Evolutionary conservation across 2,113 vertebrate species (phyloP).

Genomic region (Deroptyus accipitrinus): DNA sequence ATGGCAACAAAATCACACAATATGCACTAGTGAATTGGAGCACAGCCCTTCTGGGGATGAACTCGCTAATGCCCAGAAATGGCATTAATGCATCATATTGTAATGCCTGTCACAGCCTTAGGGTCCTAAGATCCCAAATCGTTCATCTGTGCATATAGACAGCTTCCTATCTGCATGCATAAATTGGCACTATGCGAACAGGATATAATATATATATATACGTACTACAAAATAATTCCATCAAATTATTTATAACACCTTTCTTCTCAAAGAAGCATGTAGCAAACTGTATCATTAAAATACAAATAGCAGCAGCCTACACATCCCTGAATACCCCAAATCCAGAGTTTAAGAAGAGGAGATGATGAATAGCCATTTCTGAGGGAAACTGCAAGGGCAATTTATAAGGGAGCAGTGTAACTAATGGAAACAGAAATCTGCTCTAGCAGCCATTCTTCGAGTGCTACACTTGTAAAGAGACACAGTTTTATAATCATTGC

Average conservation of each 20-base stretch:
- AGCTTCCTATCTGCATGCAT: background rate
- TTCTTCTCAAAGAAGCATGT: background rate
- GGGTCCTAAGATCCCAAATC: background rate
- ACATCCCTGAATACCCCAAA: background rate
- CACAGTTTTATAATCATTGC: background rate
- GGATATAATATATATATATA: background rate
- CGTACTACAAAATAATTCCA: background rate
- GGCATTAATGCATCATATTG: background rate
- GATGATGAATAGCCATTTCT: background rate
- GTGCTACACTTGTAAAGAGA: background rate
- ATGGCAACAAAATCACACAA: slow-evolving; percentile 2
- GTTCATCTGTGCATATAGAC: background rate
- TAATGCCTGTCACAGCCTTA: background rate
- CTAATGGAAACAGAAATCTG: background rate
- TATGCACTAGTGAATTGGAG: background rate
- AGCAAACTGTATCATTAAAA: background rate
- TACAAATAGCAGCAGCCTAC: background rate
- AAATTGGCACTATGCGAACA: background rate
- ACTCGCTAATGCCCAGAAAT: background rate
- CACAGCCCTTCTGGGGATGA: background rate
- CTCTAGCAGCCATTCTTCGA: background rate
- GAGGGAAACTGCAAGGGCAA: background rate
- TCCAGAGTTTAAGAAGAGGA: background rate
- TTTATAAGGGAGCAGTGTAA: background rate
- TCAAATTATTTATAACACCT: background rate